Evolutionary conservation across 2,888 invertebrate species (phyloP).

Genomic region (Cataglyphis altisquamis): DNA sequence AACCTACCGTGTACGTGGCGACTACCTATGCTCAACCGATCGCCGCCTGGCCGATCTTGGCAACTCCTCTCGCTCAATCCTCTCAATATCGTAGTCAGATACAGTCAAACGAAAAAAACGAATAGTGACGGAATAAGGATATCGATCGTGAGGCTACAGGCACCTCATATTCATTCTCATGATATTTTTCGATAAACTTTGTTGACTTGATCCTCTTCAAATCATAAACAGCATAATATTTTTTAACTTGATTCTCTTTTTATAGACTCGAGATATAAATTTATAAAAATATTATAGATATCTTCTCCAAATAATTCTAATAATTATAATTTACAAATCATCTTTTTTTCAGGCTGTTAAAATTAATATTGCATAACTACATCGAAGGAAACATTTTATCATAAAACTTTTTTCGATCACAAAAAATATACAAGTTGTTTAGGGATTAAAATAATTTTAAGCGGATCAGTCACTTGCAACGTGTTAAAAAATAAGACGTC

Average conservation of each 20-base stretch:
- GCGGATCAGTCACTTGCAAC: constrained; percentile 48
- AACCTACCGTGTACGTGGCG: constrained; percentile 24
- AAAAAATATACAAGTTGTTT: not conserved
- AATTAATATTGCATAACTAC: not conserved
- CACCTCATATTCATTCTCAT: constrained; percentile 14
- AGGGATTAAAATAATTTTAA: not conserved
- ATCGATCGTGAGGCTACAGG: not conserved
- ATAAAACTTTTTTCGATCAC: not conserved
- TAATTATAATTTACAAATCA: not conserved
- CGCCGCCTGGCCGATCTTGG: constrained; percentile 13
- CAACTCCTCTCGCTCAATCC: constrained; percentile 44
- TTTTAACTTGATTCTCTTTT: not conserved
- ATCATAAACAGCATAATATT: not conserved
- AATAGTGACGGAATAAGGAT: not conserved
- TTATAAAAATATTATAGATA: constrained; percentile 3
- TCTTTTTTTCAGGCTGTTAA: not conserved
- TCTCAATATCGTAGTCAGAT: constrained; percentile 56
- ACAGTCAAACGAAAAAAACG: constrained; percentile 35
- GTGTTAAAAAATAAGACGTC: constrained; percentile 18
- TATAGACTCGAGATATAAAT: constrained; percentile 23
- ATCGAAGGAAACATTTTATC: not conserved
- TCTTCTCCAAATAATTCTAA: not conserved
- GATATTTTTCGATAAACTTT: not conserved
- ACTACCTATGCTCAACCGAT: constrained; percentile 20
- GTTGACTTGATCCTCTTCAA: not conserved